Base-by-base conservation (phyloP, 1,140 invertebrate genomes). In the Theocolax elegans region DNA sequence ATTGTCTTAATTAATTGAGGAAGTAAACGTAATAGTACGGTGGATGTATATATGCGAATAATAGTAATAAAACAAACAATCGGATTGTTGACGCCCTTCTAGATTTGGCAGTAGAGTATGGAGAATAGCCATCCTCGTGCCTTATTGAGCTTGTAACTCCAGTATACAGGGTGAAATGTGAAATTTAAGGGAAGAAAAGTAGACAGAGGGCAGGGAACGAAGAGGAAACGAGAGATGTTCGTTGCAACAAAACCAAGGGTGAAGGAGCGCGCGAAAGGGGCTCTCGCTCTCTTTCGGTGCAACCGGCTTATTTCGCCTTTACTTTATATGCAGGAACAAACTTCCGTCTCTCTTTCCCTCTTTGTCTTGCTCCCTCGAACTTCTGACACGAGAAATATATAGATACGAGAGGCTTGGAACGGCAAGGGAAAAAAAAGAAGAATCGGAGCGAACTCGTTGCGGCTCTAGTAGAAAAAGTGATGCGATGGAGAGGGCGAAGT, bases 271-370 rank as follows among this genome's bases (percentile, higher is more conserved):
- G 59, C 15, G 17, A 35, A 35, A 49, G 42, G 42, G 13, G 29
- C 29, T 29, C n/a, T n/a, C n/a, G n/a, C n/a, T n/a, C n/a, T n/a
- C n/a, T 35, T 31, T 27, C 71, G 49, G 70, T 75, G 75, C 78
- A 83, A 77, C 78, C 76, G 74, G 79, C 76, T 82, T 85, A 83
- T 85, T 85, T 85, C 78, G 74, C 71, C 77, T 79, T 78, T 79
- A 82, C 83, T 85, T 83, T 85, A 83, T 85, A 84, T 85, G 80
- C 83, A 83, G 76, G 78, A 63, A 49, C 31, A 17, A 70, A 63
- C 78, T 74, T 77, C 77, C 71, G n/a, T 21, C n/a, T 44, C 46
- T 67, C 54, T 23, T n/a, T 38, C 31, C 27, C 69, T 49, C 48
- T 56, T 35, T 15, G 3, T 21, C 31, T 31, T 12, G 44, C 60